These are phyloP conservation scores for Amphiduros pacificus DNA, from an alignment of 2,888 invertebrate genomes.

Conservation along the genomic window DNA sequence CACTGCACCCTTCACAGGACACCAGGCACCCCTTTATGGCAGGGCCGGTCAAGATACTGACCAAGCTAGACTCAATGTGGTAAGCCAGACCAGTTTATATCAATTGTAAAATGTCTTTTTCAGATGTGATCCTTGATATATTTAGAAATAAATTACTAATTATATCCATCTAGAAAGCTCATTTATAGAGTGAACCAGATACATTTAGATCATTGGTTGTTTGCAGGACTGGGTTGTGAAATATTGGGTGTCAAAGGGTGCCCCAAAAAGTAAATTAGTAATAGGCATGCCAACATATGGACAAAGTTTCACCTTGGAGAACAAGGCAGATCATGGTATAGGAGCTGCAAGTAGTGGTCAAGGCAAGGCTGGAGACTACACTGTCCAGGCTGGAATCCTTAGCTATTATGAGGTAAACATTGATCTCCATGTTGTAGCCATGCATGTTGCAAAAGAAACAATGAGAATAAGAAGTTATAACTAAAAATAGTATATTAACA, in stretches of 20 bases:
- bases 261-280: conserved; percentile 9
- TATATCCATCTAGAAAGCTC: no score
- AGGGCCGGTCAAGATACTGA: neutral
- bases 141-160: no score
- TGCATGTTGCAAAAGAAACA: no score
- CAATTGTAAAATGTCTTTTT: no score
- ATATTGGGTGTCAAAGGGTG: conserved; percentile 10
- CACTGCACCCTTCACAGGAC: conserved; percentile 10
- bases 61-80: conserved; percentile 6
- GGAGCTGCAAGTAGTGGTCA: conserved; percentile 32
- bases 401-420: conserved; percentile 45
- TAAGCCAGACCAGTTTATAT: neutral
- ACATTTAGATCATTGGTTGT: no score
- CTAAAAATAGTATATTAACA: no score
- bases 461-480: no score
- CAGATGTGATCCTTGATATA: no score
- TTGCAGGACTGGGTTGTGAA: conserved; percentile 26
- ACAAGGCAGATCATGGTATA: conserved; percentile 29
- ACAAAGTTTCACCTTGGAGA: conserved; percentile 4
- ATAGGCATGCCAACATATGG: conserved; percentile 14
- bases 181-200: no score
- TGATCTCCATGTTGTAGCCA: no score
- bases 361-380: conserved; percentile 37
- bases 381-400: conserved; percentile 39
- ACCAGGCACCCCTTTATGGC: conserved; percentile 12